Conservation (phyloP, 2,888 invertebrate species). For the Muschampia plurimacula region DNA sequence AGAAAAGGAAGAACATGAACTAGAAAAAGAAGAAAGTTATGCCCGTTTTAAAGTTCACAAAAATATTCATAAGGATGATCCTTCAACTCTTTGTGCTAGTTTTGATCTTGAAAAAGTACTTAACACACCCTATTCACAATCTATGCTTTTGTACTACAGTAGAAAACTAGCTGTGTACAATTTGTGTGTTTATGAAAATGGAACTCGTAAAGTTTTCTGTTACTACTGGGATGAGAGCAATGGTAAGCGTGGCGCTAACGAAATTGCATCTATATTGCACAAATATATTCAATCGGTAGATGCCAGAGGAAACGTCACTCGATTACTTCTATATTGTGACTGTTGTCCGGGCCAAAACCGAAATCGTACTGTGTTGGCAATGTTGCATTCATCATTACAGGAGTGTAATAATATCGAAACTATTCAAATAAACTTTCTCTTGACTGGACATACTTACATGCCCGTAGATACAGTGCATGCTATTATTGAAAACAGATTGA, state of each 20-base stretch:
- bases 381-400: constrained; percentile 42
- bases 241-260: no score
- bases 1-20: background rate
- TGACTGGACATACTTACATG: constrained; percentile 58
- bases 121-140: constrained; percentile 32
- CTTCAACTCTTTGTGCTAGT: no score
- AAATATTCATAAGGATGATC: no score
- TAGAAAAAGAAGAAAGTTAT: background rate
- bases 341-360: constrained; percentile 36
- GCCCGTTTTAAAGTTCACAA: no score
- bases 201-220: no score
- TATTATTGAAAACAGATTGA: constrained; percentile 23
- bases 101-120: constrained; percentile 23
- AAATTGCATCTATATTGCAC: no score
- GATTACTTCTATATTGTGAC: constrained; percentile 29
- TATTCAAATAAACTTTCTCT: constrained; percentile 48
- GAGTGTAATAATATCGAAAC: constrained; percentile 45
- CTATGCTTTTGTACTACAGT: constrained; percentile 37
- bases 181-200: no score
- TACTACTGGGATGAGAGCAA: no score
- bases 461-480: constrained; percentile 54
- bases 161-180: constrained; percentile 36
- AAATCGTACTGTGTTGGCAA: constrained; percentile 29
- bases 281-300: no score
- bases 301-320: background rate